phyloP scores from a whole-genome alignment of 2,797 vertebrate species.

The Anguilla obscura region DNA sequence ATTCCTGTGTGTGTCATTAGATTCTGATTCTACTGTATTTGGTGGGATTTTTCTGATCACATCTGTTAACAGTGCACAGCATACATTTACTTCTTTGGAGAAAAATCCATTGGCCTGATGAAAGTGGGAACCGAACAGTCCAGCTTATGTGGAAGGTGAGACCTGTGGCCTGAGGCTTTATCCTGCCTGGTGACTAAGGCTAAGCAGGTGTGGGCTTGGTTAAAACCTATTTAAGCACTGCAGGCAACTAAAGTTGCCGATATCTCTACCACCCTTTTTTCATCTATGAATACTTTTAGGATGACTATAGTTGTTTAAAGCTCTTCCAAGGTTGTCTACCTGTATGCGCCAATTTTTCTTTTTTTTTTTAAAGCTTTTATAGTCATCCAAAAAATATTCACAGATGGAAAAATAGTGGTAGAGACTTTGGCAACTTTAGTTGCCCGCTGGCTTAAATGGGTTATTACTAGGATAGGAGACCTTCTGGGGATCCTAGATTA shows the following conservation, averaged over 20 bases:
- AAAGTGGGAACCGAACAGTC: background rate
- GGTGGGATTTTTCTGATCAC: background rate
- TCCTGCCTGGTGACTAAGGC: background rate
- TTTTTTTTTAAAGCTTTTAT: too few relatives aligned
- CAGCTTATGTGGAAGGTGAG: conserved; percentile 35
- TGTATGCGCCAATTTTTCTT: too few relatives aligned
- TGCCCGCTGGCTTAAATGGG: background rate
- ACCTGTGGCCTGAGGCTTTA: background rate
- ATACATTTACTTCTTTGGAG: conserved; percentile 21
- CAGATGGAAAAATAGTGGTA: too few relatives aligned
- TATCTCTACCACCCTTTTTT: too few relatives aligned
- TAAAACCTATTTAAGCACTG: too few relatives aligned
- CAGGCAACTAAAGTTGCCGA: too few relatives aligned
- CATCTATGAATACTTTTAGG: too few relatives aligned
- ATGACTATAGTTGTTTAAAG: too few relatives aligned
- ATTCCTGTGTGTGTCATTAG: background rate
- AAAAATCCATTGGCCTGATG: background rate
- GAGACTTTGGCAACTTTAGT: too few relatives aligned
- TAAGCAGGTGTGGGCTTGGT: background rate
- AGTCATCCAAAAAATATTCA: too few relatives aligned
- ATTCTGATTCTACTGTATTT: too few relatives aligned
- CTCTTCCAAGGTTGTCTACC: too few relatives aligned
- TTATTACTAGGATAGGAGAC: background rate
- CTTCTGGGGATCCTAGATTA: background rate
- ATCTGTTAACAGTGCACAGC: conserved; percentile 12